Conservation (phyloP, 2,888 invertebrate genomes). For the Anaspis maculata region DNA sequence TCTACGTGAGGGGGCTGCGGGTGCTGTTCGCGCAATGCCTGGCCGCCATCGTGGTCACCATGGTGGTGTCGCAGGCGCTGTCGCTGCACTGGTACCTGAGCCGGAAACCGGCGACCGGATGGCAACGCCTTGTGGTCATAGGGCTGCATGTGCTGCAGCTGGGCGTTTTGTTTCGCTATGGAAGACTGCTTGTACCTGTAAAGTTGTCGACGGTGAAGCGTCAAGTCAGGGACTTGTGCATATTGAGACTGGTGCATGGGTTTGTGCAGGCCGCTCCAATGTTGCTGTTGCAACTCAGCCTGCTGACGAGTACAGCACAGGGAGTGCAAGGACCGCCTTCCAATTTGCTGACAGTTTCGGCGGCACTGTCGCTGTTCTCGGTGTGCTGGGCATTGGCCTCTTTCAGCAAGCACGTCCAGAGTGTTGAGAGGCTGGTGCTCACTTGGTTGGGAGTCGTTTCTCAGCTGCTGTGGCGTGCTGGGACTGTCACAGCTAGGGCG, state of each 20-base stretch:
- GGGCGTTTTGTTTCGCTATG: slow-evolving; percentile 74
- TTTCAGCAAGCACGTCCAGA: slow-evolving; percentile 82
- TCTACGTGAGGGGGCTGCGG: slow-evolving; percentile 59
- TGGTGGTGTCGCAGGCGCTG: slow-evolving; percentile 66
- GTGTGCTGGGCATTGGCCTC: slow-evolving; percentile 88
- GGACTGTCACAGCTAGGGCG: slow-evolving; percentile 75
- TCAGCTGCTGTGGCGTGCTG: slow-evolving; percentile 70
- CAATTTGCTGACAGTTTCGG: slow-evolving; percentile 73
- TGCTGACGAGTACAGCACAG: slow-evolving; percentile 47
- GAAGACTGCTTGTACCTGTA: slow-evolving; percentile 75
- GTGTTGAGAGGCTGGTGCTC: slow-evolving; percentile 69
- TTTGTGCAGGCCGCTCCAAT: slow-evolving; percentile 86
- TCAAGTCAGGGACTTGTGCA: slow-evolving; percentile 66
- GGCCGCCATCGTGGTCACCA: slow-evolving; percentile 62
- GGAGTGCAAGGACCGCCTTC: slow-evolving; percentile 52
- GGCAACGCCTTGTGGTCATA: slow-evolving; percentile 47
- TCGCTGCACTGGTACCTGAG: slow-evolving; percentile 67
- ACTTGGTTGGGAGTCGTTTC: slow-evolving; percentile 41
- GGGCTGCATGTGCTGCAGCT: slow-evolving; percentile 59
- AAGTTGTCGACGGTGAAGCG: slow-evolving; percentile 74
- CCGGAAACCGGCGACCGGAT: slow-evolving; percentile 38
- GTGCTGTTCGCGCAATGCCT: slow-evolving; percentile 61
- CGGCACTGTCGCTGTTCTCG: slow-evolving; percentile 72
- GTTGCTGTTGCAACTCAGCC: slow-evolving; percentile 71
- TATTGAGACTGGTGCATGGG: slow-evolving; percentile 76